phyloP scores from a whole-genome alignment of 2,113 vertebrate genomes.

The Clarias macrocephalus region DNA sequence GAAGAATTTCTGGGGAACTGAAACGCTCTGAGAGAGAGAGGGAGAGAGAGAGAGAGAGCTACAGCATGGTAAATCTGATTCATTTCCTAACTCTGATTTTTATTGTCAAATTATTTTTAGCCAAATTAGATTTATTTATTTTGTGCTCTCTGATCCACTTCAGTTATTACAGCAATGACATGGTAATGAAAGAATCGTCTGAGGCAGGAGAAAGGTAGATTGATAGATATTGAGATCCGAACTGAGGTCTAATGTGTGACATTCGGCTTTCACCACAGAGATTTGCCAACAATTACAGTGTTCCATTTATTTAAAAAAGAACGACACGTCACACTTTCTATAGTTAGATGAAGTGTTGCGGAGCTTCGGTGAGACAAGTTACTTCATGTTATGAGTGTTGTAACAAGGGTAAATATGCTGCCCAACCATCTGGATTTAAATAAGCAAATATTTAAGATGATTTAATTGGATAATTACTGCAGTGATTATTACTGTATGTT shows the following conservation, averaged over 20 bases:
- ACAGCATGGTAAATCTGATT: not conserved
- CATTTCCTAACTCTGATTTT: not conserved
- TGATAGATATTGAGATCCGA: not conserved
- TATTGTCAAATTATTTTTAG: not conserved
- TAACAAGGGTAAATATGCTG: not conserved
- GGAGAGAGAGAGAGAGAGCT: not conserved
- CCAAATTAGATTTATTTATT: not conserved
- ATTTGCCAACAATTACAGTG: not conserved
- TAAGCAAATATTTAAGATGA: no score
- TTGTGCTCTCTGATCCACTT: not conserved
- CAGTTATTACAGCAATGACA: not conserved
- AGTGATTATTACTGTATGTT: no score
- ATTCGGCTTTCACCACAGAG: not conserved
- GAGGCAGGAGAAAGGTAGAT: not conserved
- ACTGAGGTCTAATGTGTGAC: not conserved
- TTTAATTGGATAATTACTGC: no score
- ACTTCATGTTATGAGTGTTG: not conserved
- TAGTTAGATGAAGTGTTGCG: not conserved
- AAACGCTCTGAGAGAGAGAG: not conserved
- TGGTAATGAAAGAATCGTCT: not conserved
- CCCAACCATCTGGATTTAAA: not conserved
- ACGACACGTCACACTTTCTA: not conserved
- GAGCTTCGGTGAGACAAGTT: not conserved
- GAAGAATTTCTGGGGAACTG: constrained; percentile 4
- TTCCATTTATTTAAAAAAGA: not conserved